Evolutionary conservation across 2,797 vertebrate genomes (phyloP), one percentile per base, ranked within the genome.

Genomic region (Denticeps clupeoides): DNA sequence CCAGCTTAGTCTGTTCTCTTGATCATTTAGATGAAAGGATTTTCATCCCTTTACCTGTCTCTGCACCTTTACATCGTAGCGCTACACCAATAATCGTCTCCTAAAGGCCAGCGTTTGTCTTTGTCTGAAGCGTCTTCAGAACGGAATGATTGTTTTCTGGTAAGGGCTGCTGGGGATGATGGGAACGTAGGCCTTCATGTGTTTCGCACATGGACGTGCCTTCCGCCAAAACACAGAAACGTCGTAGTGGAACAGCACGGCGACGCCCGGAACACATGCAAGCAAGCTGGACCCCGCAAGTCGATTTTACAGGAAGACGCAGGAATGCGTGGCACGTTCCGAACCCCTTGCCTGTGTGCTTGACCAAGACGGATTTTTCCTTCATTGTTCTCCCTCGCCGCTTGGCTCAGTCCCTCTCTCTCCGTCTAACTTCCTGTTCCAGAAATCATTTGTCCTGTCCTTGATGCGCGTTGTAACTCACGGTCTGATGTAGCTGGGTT

Each of bases 401-500:
- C 29, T 13, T 43, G 13, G 42, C 42, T 10, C 15, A 40, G 22
- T 47, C 24, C 26, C 25, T 41, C 23, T 13, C 9, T 16, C 32
- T 35, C 11, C 12, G 3, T 35, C 32, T 35, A 3, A 13, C 22
- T 37, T 29, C n/a, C 29, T 16, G 21, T 28, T 26, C 10, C 13
- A 10, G 21, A 18, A 42, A 26, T 2, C 13, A 5, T 40, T 22
- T 16, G 5, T 6, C 15, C 13, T 29, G 18, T 32, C 32, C 15
- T 13, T n/a, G 7, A 31, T 12, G 38, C n/a, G 11, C 49, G 51
- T 50, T 58, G 53, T 78, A 77, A 72, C 45, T 79, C 66, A 59
- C 60, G 43, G 49, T 68, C 67, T 64, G 67, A 62, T 59, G 68
- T 70, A 62, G 38, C 49, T 58, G 46, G 33, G 15, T 69, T 79